Evolutionary conservation across 1,140 invertebrate genomes (phyloP), one percentile per base, ranked within the genome.

Genomic region (Zaprionus tsacasi): DNA sequence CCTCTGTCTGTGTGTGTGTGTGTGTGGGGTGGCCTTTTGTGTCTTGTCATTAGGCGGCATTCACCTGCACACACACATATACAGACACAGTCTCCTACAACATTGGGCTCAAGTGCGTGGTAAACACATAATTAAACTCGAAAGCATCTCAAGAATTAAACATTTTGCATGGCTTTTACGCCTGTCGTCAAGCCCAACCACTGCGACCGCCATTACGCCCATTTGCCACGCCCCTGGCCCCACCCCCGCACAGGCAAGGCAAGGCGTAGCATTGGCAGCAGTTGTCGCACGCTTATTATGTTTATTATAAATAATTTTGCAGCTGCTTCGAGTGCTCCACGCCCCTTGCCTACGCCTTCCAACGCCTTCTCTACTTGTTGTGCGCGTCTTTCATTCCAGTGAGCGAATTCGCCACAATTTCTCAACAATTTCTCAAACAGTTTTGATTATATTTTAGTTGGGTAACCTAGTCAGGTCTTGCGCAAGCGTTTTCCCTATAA

Each of bases 281-380:
- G 85, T 81, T 89, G 85, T 73, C 78, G 70, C 71, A n/a, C 60
- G 78, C 75, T 76, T 85, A 85, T 89, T 89, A 89, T 89, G 86
- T 85, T 88, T 81, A 88, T 88, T 81, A 88, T 89, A 85, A 85
- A 89, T 88, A 89, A 89, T 88, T 88, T 88, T 83, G 74, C 68
- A 83, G 66, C 83, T 83, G 71, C 71, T 76, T 58, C 63, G 57
- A 50, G 59, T 52, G 38, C 48, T 70, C 7, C 33, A 10, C 33
- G 54, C 66, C 21, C 21, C n/a, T 15, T 6, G 5, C n/a, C 40
- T 15, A 2, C 21, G 21, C n/a, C 40, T 45, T 0, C n/a, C 40
- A 7, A 2, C 21, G 21, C n/a, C 40, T 45, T 0, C 40, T 35
- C 4, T 2, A 68, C 27, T 71, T 68, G 57, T 61, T 65, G 36